A percentile compares a stretch with the other conserved stretches of the same genome.
Conservation (phyloP, 64 coral and sea anemone genomes). For the Trachythela sp. region DNA sequence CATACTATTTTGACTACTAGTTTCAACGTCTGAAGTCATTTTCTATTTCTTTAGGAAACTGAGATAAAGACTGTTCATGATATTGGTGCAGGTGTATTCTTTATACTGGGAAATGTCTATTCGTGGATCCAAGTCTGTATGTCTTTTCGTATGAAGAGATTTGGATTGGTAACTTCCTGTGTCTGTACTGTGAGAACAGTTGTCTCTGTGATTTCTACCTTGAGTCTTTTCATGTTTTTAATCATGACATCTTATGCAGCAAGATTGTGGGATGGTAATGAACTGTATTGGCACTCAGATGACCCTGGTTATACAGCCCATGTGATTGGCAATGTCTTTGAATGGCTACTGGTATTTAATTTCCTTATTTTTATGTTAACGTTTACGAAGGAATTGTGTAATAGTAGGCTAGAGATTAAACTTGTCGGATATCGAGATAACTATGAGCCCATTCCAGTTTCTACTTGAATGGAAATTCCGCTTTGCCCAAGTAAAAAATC, state of each 20-base stretch:
- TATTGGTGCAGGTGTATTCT: slow-evolving; percentile 7
- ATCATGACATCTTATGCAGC: background rate
- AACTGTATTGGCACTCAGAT: background rate
- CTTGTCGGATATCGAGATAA: background rate
- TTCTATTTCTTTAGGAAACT: background rate
- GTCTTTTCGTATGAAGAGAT: background rate
- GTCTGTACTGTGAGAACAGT: background rate
- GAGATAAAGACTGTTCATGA: background rate
- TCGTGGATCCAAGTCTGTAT: background rate
- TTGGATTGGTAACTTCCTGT: background rate
- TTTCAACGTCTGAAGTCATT: no score
- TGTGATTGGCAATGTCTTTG: background rate
- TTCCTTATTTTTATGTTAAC: background rate
- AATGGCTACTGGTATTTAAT: background rate
- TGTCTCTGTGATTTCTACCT: background rate
- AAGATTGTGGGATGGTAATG: background rate
- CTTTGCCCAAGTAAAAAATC: background rate
- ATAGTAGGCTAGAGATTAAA: background rate
- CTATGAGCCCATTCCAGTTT: background rate
- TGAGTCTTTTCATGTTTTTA: background rate
- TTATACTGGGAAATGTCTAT: background rate
- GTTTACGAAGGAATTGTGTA: background rate
- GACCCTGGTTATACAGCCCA: background rate
- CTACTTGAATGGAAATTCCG: background rate
- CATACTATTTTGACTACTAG: no score